Percentiles rank a stretch among this genome's conserved stretches.
phyloP scores from a whole-genome alignment of 2,888 invertebrate genomes.

The Drosophila mulleri region DNA sequence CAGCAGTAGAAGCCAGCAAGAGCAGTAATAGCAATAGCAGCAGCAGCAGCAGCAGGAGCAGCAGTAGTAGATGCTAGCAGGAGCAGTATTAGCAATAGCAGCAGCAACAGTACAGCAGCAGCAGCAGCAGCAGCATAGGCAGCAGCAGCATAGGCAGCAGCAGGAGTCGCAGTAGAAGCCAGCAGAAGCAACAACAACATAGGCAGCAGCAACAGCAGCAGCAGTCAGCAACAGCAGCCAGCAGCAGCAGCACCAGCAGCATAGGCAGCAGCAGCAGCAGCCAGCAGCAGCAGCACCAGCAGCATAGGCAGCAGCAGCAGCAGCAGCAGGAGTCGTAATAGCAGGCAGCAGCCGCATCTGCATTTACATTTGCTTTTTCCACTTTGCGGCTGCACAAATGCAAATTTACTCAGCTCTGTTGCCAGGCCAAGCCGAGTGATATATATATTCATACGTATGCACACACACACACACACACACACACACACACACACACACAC shows the following conservation, averaged over 20 bases:
- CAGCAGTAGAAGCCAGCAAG: not conserved
- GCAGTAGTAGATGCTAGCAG: not conserved
- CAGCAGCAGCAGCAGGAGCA: not conserved
- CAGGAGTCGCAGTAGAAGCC: no score
- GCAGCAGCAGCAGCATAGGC: not conserved
- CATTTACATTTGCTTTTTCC: slow-evolving; percentile 52
- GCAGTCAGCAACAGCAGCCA: no score
- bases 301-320: not conserved
- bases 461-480: not conserved
- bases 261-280: no score
- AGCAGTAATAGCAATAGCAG: not conserved
- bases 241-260: not conserved
- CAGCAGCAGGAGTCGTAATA: not conserved
- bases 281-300: not conserved
- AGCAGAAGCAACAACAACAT: not conserved
- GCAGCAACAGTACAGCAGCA: not conserved
- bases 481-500: no score
- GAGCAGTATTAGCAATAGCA: not conserved
- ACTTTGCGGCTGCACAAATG: slow-evolving; percentile 58
- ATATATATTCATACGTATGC: not conserved
- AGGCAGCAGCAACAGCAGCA: not conserved
- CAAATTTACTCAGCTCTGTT: slow-evolving; percentile 65
- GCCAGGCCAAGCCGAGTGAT: slow-evolving; percentile 55
- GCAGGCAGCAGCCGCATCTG: slow-evolving; percentile 15
- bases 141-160: no score